phyloP scores from a whole-genome alignment of 2,888 invertebrate species.

The Apantesis nais region DNA sequence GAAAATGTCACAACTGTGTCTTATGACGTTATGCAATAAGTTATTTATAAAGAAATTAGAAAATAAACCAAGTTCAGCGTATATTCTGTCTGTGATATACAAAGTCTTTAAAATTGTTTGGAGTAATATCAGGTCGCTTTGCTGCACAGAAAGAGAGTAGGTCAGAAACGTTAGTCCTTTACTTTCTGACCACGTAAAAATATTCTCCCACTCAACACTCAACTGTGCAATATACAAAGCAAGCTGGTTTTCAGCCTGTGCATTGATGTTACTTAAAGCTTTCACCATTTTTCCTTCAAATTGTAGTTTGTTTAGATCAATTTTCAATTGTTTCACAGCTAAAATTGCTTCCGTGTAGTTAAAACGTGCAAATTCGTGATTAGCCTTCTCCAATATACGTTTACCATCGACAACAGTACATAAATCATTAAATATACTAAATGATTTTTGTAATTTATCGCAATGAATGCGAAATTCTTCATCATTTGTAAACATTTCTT shows the following conservation, averaged over 20 bases:
- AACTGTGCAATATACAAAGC: constrained; percentile 73
- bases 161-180: constrained; percentile 67
- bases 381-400: constrained; percentile 66
- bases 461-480: constrained; percentile 64
- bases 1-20: constrained; percentile 76
- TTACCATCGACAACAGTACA: constrained; percentile 68
- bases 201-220: constrained; percentile 79
- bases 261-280: constrained; percentile 64
- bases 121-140: constrained; percentile 71
- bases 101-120: constrained; percentile 76
- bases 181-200: constrained; percentile 75
- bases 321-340: constrained; percentile 61
- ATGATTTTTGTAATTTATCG: constrained; percentile 60
- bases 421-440: constrained; percentile 61
- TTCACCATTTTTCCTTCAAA: constrained; percentile 67
- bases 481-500: constrained; percentile 56
- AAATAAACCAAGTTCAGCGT: constrained; percentile 74
- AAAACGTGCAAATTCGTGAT: constrained; percentile 70
- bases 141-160: constrained; percentile 74
- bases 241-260: constrained; percentile 73
- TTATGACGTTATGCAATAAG: constrained; percentile 73
- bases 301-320: constrained; percentile 58
- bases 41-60: constrained; percentile 78
- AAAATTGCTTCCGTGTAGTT: constrained; percentile 73
- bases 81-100: constrained; percentile 69